Base-by-base conservation (phyloP, 1,140 invertebrate genomes). In the Rhizoglyphus robini region DNA sequence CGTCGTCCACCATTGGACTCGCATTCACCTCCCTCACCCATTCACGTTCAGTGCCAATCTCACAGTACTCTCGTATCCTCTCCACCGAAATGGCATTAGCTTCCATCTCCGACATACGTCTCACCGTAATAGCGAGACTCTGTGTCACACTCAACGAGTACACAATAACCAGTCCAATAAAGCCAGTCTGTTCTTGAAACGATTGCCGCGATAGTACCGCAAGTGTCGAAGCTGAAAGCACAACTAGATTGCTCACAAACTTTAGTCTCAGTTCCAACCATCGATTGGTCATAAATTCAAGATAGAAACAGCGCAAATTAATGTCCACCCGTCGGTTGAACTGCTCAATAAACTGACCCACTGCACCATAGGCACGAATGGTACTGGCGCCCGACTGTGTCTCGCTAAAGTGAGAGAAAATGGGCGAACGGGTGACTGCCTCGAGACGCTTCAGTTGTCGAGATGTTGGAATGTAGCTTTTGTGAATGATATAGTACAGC, bases 101-200 rank as follows among this genome's bases (percentile, higher is more conserved):
- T 72, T 84, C 83, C 63, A 83, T 71, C 61, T 84, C 82, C 68
- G 78, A 78, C 1, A 79, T 80, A 75, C 81, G 80, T 63, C 81
- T 72, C 13, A 84, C 81, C 67, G 82, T 71, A 79, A 79, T 81
- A 70, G 80, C 82, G 34, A 84, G 70, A 20, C 77, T 79, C 68
- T 76, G 74, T 30, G 82, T 72, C 67, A 88, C 85, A 80, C 88
- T 87, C 58, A 94, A 76, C 32, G 90, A 86, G 75, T 93, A 94
- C 71, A 86, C 90, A 70, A 95, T 81, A 0, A 89, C 91, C 30
- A 95, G 78, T 47, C 91, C 91, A 49, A 93, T 89, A 51, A 88
- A 74, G 36, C 89, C 89, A 27, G 89, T 77, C 20, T 5, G 11
- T 15, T 5, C 20, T 72, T 79, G 83, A 71, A 84, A 76, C 63